Evolutionary conservation across 2,888 invertebrate genomes (phyloP), one percentile per base, ranked within the genome.

Genomic region (Chironomus riparius): DNA sequence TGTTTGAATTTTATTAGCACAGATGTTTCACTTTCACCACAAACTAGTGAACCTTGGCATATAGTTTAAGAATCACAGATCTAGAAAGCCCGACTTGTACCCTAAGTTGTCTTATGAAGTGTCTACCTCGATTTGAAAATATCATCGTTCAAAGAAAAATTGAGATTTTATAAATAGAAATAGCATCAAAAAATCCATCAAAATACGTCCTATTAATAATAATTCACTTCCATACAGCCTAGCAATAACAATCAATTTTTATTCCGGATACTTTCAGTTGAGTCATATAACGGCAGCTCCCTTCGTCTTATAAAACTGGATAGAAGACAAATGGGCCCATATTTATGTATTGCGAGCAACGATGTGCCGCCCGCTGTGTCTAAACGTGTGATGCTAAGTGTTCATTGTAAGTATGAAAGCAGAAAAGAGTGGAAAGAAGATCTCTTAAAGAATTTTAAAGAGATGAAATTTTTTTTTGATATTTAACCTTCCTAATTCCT

Each of bases 331-430:
- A 95, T 95, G 92, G 95, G 95, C 50, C 91, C 93, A 47, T 95
- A 95, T 84, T 88, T 95, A 80, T 96, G 95, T 86, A 94, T 95
- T 80, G 95, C 95, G 13, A 92, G 91, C 81, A 96, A 96, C 83
- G 94, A 94, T 83, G 95, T 96, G 65, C 94, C 94, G 38, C 95
- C 95, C 4, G 92, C 95, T 7, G 94, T 94, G 81, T 94, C 93
- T 86, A 94, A 94, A 83, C 86, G 94, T 79, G 94, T 95, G 80
- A 91, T 91, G 70, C 88, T 96, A 77, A 91, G 91, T 82, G 94
- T 96, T 77, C 94, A 94, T 84, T 95, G 95, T 96, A 85, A 93
- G 95, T 90, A 38, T 38, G 1, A 38, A 10, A 38, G 38, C 28
- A 80, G 3, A 65, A 62, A 24, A 74, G 47, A n/a, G 80, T 15